phyloP scores from a whole-genome alignment of 1,140 invertebrate species.

The Choristoneura fumiferana region DNA sequence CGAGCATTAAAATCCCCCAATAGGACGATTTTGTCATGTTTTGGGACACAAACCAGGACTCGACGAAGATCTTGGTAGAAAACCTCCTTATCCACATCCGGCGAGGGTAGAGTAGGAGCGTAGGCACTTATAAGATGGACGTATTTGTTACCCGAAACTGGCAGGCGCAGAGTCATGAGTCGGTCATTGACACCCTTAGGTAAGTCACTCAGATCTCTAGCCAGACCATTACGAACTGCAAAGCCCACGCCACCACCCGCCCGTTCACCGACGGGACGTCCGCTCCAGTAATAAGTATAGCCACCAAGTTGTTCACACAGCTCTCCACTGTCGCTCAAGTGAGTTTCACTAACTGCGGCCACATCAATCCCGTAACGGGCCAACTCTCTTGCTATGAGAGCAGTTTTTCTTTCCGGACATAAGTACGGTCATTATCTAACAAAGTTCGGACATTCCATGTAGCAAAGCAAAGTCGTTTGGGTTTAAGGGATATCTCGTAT shows the following conservation, averaged over 20 bases:
- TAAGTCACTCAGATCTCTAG: constrained; percentile 17
- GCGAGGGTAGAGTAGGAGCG: constrained; percentile 23
- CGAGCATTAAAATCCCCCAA: constrained; percentile 30
- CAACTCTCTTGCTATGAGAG: constrained; percentile 19
- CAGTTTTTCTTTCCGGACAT: too few relatives aligned
- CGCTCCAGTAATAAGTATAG: constrained; percentile 31
- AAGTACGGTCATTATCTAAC: too few relatives aligned
- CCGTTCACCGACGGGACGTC: constrained; percentile 16
- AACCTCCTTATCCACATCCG: constrained; percentile 25
- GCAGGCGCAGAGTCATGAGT: constrained; percentile 26
- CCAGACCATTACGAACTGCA: constrained; percentile 23
- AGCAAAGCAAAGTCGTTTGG: too few relatives aligned
- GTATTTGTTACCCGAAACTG: constrained; percentile 15
- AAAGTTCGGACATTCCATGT: too few relatives aligned
- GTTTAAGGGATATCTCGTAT: too few relatives aligned
- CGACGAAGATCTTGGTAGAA: constrained; percentile 24
- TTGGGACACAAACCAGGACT: not conserved
- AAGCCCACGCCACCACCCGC: constrained; percentile 29
- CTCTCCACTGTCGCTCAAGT: constrained; percentile 25
- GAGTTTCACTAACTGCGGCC: constrained; percentile 34
- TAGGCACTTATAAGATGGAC: constrained; percentile 28
- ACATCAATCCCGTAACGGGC: constrained; percentile 29
- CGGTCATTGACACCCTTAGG: constrained; percentile 27
- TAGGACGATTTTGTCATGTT: constrained; percentile 16
- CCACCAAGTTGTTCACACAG: constrained; percentile 25